These are phyloP conservation scores for Gavialis gangeticus DNA, from an alignment of 2,113 vertebrate genomes.

Conservation along the genomic window DNA sequence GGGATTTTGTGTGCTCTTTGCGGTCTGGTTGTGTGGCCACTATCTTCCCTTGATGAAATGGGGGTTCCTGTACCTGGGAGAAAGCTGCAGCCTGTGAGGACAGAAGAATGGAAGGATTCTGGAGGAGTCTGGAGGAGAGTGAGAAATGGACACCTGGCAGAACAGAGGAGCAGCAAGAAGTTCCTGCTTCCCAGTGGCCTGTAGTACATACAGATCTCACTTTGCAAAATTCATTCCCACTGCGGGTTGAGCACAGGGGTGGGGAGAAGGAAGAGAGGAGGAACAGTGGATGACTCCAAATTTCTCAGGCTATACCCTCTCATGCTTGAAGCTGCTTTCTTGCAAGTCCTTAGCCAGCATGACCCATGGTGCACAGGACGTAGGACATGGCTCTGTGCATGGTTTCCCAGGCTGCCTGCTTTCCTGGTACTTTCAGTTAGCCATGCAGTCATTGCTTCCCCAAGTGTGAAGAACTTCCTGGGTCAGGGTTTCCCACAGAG, in stretches of 20 bases:
- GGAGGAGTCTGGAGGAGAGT: no score
- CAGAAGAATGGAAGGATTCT: not conserved
- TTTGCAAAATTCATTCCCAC: no score
- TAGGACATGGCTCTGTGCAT: no score
- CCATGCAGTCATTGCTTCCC: not conserved
- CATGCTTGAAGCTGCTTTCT: no score
- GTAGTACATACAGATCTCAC: not conserved
- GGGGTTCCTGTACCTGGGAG: not conserved
- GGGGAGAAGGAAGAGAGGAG: no score
- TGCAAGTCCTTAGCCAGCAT: no score
- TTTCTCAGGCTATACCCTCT: no score
- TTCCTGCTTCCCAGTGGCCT: not conserved
- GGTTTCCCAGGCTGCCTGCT: not conserved
- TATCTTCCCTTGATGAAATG: not conserved
- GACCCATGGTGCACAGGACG: not conserved
- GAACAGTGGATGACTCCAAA: no score
- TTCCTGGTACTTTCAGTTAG: accelerated
- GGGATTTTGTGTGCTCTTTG: not conserved
- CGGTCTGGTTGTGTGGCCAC: not conserved
- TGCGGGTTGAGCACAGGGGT: no score
- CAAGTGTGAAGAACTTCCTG: not conserved
- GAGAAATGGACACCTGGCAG: not conserved
- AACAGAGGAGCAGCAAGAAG: not conserved
- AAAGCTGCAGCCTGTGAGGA: not conserved
- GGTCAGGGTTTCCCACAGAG: not conserved